Conservation (phyloP, 2,797 vertebrate species). For the Salarias fasciatus region DNA sequence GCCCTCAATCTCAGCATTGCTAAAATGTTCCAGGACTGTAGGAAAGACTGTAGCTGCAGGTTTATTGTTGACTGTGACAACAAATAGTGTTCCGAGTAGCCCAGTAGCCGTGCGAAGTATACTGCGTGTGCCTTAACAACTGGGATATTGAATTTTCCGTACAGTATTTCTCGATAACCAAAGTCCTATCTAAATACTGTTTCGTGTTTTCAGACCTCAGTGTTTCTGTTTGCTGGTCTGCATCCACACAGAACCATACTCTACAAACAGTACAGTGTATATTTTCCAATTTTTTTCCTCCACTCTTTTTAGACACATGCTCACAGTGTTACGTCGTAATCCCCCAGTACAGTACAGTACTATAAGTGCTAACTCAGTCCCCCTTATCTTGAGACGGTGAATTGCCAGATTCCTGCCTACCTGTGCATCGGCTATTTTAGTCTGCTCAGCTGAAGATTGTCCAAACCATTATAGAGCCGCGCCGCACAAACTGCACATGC, state of each 20-base stretch:
- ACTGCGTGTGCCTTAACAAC: background rate
- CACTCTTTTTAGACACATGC: slow-evolving; percentile 8
- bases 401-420: slow-evolving; percentile 53
- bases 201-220: too few relatives aligned
- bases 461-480: slow-evolving; percentile 3
- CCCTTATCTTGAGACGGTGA: slow-evolving; percentile 59
- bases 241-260: background rate
- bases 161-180: background rate
- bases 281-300: too few relatives aligned
- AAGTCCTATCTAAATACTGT: background rate
- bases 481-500: background rate
- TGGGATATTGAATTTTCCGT: background rate
- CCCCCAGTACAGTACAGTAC: slow-evolving; percentile 48
- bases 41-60: background rate
- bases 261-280: background rate
- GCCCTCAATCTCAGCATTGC: background rate
- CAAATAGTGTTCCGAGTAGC: background rate
- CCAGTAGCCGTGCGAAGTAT: background rate
- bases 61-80: background rate
- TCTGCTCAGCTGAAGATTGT: slow-evolving; percentile 56
- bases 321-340: slow-evolving; percentile 53
- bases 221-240: background rate
- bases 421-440: slow-evolving; percentile 48
- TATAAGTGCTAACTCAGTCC: slow-evolving; percentile 63
- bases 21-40: background rate